These are phyloP conservation scores for Amphiprion clarkii DNA, from an alignment of 2,797 vertebrate genomes.

Conservation along the genomic window DNA sequence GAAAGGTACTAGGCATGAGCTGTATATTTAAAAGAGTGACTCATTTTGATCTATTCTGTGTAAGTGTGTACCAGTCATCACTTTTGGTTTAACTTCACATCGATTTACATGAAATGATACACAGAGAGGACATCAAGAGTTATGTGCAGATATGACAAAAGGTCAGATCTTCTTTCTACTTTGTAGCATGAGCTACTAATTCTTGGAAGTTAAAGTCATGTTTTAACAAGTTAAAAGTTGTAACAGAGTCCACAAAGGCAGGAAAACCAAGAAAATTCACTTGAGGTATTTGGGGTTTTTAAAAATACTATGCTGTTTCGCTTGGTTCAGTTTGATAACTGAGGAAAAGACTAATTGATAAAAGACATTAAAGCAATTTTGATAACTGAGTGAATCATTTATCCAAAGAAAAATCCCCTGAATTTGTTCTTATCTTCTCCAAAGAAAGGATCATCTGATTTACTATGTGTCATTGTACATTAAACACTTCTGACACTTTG, in stretches of 20 bases:
- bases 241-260: background rate
- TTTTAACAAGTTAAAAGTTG: constrained; percentile 13
- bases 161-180: constrained; percentile 34
- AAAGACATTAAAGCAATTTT: background rate
- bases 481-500: background rate
- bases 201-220: background rate
- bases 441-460: background rate
- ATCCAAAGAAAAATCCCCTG: background rate
- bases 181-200: background rate
- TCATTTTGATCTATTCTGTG: background rate
- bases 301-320: background rate
- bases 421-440: background rate
- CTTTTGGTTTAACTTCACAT: background rate
- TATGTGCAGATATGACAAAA: constrained; percentile 40
- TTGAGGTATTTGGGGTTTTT: background rate
- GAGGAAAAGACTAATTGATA: background rate
- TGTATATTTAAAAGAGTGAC: background rate
- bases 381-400: too few relatives aligned
- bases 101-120: background rate
- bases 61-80: background rate
- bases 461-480: too few relatives aligned
- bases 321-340: constrained; percentile 1
- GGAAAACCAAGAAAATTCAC: constrained; percentile 18
- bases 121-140: background rate
- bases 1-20: background rate